phyloP scores from a whole-genome alignment of 2,113 vertebrate genomes.

The Varanus salvator region DNA sequence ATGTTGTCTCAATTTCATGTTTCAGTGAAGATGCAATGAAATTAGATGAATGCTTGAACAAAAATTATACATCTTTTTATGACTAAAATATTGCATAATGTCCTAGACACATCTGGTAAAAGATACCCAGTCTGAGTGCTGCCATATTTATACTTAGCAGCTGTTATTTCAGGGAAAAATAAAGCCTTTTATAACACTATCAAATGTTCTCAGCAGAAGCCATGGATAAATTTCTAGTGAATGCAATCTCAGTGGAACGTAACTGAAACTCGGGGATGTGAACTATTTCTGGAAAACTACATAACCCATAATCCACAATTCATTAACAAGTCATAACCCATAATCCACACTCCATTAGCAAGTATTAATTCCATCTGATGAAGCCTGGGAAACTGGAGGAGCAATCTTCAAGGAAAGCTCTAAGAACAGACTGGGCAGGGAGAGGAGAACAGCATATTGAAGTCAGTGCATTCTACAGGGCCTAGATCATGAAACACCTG shows the following conservation, averaged over 20 bases:
- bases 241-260: constrained; percentile 20
- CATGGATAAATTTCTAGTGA: neutral
- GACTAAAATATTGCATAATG: neutral
- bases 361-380: neutral
- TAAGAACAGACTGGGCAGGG: neutral
- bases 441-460: neutral
- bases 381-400: neutral
- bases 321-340: too few species aligned
- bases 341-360: neutral
- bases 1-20: neutral
- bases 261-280: neutral
- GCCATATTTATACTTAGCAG: neutral
- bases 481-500: neutral
- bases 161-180: neutral
- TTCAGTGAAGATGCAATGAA: neutral
- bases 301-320: neutral
- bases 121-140: neutral
- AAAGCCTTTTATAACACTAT: constrained; percentile 31
- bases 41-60: constrained; percentile 9
- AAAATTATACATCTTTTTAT: neutral
- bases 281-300: constrained; percentile 14
- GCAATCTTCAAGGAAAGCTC: neutral
- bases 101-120: neutral
- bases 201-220: neutral
- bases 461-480: neutral